Base-by-base conservation (phyloP, 1,140 invertebrate genomes). In the Whitmania pigra region DNA sequence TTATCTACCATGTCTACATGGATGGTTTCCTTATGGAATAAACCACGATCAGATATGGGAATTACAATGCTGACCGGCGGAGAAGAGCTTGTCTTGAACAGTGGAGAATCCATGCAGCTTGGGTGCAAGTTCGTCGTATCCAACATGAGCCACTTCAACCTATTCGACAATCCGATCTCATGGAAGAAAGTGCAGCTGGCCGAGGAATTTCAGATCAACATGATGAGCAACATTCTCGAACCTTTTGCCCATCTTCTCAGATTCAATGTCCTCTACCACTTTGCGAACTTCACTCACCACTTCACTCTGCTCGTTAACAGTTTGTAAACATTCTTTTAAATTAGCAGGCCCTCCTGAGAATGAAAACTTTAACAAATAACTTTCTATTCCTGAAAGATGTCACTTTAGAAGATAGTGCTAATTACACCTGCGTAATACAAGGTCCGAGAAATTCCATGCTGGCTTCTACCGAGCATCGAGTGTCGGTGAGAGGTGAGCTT, bases 161-260 rank as follows among this genome's bases (percentile, higher is more conserved):
- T 74, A n/a, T 74, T 74, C 70, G 54, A 74, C 69, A 72, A 74
- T 60, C 73, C 73, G 11, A 60, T 74, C 36, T 40, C 63, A 22
- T 74, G 73, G 73, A 31, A 20, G n/a, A 74, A 74, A 69, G 31
- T 43, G 22, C 73, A 74, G 69, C 27, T 60, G n/a, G 49, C 72
- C 73, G 73, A 74, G 69, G 53, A 27, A n/a, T 25, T 40, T 36
- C 57, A 74, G 54, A 49, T 74, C 22, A 74, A 74, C 69, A 66
- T 74, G 20, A 71, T 74, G 69, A 54, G 73, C 69, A 74, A 74
- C 73, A 71, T 74, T 69, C 31, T 55, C 36, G 27, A 71, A 53
- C 73, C 73, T 49, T 74, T 74, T 57, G 27, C 31, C 5, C n/a
- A 31, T 36, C 72, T 57, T 27, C 36, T 49, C 17, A 29, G 69